Base-by-base conservation (phyloP, 2,113 vertebrate genomes). In the Microcebus murinus region DNA sequence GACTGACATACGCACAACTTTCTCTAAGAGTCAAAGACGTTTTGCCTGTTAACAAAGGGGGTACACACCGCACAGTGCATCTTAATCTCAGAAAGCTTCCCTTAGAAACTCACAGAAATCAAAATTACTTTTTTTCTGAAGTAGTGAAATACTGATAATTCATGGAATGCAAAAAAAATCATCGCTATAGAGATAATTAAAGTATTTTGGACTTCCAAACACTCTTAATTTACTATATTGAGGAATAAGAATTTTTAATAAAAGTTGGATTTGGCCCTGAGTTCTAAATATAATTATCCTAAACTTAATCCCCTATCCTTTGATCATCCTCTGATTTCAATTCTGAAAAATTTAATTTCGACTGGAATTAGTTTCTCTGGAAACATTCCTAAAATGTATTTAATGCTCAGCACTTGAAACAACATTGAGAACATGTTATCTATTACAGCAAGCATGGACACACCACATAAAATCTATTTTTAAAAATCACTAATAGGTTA, bases 141-240 rank as follows among this genome's bases (percentile, higher is more conserved):
- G 63, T 86, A 97, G 86, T 96, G 91, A 98, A 96, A 96, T 97
- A 91, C 95, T 94, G 70, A 67, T 95, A 97, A 94, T 97, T 82
- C 96, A 96, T 86, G 52, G 91, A 97, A 93, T 95, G 85, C 65
- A 96, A 96, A 95, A 95, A 95, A 88, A 87, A 93, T 61, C 90
- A 93, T 92, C 61, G 97, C 83, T 96, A 59, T 95, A 97, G 95
- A 88, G 88, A 92, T 97, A 98, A 98, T 97, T 97, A 92, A 98
- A 98, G 87, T 85, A 93, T 65, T 94, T 97, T 97, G 88, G 95
- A 87, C 98, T 98, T 98, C 94, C 14, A 6, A 96, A 67, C 0
- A 12, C 61, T 96, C 86, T 81, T 96, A 98, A 93, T 74, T 95
- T 42, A 94, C 63, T 63, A 39, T 87, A 91, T 67, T 79, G 2